Percentiles rank a stretch among this genome's conserved stretches.
Conservation (phyloP, 2,888 invertebrate species). For the Troides oblongomaculatus region DNA sequence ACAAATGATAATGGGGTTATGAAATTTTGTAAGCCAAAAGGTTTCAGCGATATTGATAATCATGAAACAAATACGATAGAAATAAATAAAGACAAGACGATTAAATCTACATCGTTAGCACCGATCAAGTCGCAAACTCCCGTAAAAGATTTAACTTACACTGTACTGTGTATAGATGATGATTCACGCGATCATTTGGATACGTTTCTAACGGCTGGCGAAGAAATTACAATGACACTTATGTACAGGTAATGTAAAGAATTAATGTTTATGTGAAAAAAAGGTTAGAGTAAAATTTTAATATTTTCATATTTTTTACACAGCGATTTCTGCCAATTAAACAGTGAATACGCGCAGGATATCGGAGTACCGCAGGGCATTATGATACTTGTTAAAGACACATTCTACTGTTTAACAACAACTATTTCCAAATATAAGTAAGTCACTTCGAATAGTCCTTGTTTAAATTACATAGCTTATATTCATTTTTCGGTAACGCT, state of each 20-base stretch:
- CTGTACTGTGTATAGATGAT: constrained; percentile 39
- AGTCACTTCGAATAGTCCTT: not conserved
- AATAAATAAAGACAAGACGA: constrained; percentile 43
- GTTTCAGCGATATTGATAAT: constrained; percentile 5
- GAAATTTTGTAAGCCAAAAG: constrained; percentile 58
- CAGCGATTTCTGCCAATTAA: constrained; percentile 68
- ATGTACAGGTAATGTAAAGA: constrained; percentile 46
- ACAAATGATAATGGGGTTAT: constrained; percentile 64
- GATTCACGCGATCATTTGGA: not conserved
- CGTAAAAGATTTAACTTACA: constrained; percentile 49
- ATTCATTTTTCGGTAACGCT: not conserved
- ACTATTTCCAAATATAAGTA: constrained; percentile 25
- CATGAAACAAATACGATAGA: constrained; percentile 2
- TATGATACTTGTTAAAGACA: constrained; percentile 46
- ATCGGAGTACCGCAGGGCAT: constrained; percentile 54
- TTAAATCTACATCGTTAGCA: constrained; percentile 54
- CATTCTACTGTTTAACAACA: constrained; percentile 48
- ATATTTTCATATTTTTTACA: not conserved
- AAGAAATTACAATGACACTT: constrained; percentile 44
- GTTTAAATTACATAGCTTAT: not conserved
- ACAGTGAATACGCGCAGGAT: constrained; percentile 53
- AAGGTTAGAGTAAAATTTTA: not conserved
- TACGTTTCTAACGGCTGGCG: not conserved
- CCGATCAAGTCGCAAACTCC: constrained; percentile 60
- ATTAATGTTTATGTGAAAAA: too few relatives aligned